Evolutionary conservation across 2,888 invertebrate species (phyloP), one percentile per base, ranked within the genome.

Genomic region (Stenotaenia linearis): DNA sequence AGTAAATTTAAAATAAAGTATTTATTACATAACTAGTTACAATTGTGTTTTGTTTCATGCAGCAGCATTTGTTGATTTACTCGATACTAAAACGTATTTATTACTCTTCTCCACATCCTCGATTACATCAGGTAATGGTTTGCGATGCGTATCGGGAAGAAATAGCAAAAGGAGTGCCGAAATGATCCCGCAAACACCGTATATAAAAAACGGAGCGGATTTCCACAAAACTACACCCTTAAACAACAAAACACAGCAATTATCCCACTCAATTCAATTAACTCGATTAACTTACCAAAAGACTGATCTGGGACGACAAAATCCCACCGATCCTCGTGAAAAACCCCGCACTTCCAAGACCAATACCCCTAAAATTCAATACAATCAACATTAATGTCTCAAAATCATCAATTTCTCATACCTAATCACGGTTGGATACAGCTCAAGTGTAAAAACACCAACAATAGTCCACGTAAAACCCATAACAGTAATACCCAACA

Each of bases 101-200:
- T 9, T 32, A 6, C 9, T 32, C 15, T 74, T 21, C 30, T 75
- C 75, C 15, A 40, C 75, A 35, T 80, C 80, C 12, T 80, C 30
- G n/a, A 80, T 80, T 15, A 78, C 56, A n/a, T 45, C 32, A 28
- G 78, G 45, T 50, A 80, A 18, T 25, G 80, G 80, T n/a, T 61
- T n/a, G 23, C 35, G 10, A 35, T 79, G 35, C 6, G 80, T 80
- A 9, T 80, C 80, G 15, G 78, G 80, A 7, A 80, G 37, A 2
- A 35, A 15, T 2, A 50, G 28, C 15, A 35, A 9, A 4, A 78
- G 18, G 6, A 50, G n/a, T 4, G 50, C 50, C 9, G 80, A 50
- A 15, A 79, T 18, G 30, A 80, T n/a, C 5, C 30, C 50, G 12
- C 21, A 18, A 5, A 40, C 15, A 0, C 80, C 80, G 25, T 10